These are phyloP conservation scores for Tenthredo distinguenda DNA, from an alignment of 2,888 invertebrate species.

Conservation along the genomic window DNA sequence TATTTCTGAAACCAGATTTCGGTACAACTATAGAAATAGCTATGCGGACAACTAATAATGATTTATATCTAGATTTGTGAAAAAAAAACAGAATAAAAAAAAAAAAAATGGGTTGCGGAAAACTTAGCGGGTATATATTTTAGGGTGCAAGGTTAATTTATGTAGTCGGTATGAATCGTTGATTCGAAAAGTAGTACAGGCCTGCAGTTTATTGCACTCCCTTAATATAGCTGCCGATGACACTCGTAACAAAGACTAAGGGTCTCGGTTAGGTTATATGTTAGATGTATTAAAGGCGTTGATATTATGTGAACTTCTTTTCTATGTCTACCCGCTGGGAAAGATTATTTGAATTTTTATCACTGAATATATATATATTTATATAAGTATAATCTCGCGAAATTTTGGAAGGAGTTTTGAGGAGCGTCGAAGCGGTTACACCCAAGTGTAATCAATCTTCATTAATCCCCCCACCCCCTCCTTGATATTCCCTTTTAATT, in stretches of 20 bases:
- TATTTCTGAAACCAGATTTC: background rate
- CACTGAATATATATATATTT: background rate
- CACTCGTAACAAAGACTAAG: conserved; percentile 42
- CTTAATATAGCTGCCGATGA: conserved; percentile 25
- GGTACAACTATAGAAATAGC: background rate
- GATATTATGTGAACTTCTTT: background rate
- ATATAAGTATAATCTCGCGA: background rate
- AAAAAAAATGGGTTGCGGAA: background rate
- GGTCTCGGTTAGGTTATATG: conserved; percentile 2
- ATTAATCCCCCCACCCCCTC: conserved; percentile 22
- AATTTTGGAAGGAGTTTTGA: conserved; percentile 8
- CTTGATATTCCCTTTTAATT: conserved; percentile 21
- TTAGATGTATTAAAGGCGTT: background rate
- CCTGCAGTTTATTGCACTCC: conserved; percentile 44
- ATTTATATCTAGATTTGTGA: background rate
- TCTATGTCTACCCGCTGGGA: background rate
- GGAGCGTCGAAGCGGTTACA: conserved; percentile 20
- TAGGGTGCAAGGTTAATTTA: conserved; percentile 29
- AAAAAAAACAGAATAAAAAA: background rate
- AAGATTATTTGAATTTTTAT: conserved; percentile 2
- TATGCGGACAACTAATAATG: background rate
- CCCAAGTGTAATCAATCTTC: conserved; percentile 47
- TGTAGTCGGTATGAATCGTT: conserved; percentile 26
- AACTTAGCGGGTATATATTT: background rate
- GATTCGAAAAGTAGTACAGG: conserved; percentile 22